A percentile compares a stretch with the other conserved stretches of the same genome.
phyloP scores from a whole-genome alignment of 2,113 vertebrate genomes.

The Desmodus rotundus region DNA sequence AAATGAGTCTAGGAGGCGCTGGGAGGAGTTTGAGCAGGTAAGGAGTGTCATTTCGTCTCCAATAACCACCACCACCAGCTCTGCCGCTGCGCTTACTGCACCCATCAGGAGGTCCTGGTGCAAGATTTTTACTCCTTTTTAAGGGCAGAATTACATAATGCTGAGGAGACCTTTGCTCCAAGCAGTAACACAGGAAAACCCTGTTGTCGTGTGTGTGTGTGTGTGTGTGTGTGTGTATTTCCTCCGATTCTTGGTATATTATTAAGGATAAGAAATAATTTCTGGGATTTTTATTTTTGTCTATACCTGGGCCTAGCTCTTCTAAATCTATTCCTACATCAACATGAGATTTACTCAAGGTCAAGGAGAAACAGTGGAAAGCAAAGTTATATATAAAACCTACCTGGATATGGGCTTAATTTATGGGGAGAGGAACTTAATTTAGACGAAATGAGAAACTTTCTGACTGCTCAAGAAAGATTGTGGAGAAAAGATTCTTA shows the following conservation, averaged over 20 bases:
- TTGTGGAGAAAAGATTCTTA: neutral
- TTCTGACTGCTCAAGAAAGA: neutral
- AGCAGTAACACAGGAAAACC: neutral
- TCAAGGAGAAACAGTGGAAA: neutral
- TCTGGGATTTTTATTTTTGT: neutral
- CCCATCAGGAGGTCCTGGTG: neutral
- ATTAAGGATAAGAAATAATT: neutral
- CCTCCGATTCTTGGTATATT: neutral
- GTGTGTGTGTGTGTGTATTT: neutral
- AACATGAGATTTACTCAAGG: neutral
- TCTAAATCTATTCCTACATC: neutral
- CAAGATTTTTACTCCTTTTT: neutral
- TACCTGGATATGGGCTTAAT: neutral
- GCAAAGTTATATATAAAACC: neutral
- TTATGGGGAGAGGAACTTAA: conserved; percentile 26
- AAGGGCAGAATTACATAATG: neutral
- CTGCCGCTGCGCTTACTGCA: neutral
- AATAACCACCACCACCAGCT: neutral
- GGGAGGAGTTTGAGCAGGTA: neutral
- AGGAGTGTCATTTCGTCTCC: neutral
- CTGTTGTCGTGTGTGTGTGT: neutral
- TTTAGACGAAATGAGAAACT: conserved; percentile 20
- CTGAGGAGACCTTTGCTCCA: neutral
- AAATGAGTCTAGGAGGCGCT: neutral
- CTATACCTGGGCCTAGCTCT: neutral